Percentiles rank a stretch among this genome's conserved stretches.
Conservation (phyloP, 2,113 vertebrate species). For the Indri indri region DNA sequence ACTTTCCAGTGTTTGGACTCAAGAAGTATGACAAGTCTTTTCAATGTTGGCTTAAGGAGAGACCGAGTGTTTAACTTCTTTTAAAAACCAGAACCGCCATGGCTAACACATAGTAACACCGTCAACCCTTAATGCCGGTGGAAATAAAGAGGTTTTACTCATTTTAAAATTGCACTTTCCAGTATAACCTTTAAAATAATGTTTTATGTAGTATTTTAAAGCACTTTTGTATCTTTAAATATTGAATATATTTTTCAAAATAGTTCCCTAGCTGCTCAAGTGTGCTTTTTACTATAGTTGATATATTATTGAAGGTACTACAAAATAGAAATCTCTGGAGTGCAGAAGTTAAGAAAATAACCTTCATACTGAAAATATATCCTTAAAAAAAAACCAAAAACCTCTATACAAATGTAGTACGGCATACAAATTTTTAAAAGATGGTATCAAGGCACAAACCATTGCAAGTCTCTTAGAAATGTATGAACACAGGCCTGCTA, state of each 20-base stretch:
- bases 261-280: constrained; percentile 83
- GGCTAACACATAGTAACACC: constrained; percentile 35
- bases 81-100: background rate
- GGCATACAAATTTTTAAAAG: constrained; percentile 74
- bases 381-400: constrained; percentile 83
- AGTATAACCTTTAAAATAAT: constrained; percentile 88
- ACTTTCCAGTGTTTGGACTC: constrained; percentile 65
- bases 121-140: constrained; percentile 76
- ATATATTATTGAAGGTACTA: constrained; percentile 89
- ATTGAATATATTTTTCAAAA: constrained; percentile 86
- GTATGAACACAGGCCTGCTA: constrained; percentile 81
- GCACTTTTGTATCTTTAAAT: constrained; percentile 86
- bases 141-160: constrained; percentile 82
- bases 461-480: constrained; percentile 83
- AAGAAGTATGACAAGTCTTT: constrained; percentile 20
- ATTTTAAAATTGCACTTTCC: constrained; percentile 88
- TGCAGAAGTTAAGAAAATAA: constrained; percentile 89
- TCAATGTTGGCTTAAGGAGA: constrained; percentile 48
- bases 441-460: constrained; percentile 75
- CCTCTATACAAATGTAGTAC: constrained; percentile 80
- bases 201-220: constrained; percentile 79
- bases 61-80: background rate
- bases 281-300: constrained; percentile 85
- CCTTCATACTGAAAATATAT: constrained; percentile 90
- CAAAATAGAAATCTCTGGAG: constrained; percentile 90